Evolutionary conservation across 2,888 invertebrate genomes (phyloP).

Genomic region (Acleris sparsana): DNA sequence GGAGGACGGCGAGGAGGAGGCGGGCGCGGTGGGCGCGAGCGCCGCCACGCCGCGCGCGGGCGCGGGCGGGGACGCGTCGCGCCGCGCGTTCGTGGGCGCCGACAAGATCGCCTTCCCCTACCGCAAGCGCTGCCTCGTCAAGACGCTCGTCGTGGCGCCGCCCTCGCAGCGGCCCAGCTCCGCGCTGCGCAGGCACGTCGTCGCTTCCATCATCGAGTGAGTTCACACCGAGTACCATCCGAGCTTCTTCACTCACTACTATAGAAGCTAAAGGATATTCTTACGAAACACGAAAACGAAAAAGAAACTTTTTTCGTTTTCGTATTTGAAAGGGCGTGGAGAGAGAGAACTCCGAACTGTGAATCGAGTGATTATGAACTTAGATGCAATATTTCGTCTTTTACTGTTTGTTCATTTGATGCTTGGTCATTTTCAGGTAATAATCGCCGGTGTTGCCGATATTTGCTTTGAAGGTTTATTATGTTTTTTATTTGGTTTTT

Average conservation of each 20-base stretch:
- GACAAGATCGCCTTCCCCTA: constrained; percentile 83
- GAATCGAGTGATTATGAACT: too few species aligned
- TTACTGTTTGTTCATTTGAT: constrained; percentile 28
- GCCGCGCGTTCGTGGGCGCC: constrained; percentile 69
- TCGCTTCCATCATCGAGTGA: constrained; percentile 94
- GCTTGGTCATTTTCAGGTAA: constrained; percentile 40
- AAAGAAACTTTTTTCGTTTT: too few species aligned
- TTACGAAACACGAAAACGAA: too few species aligned
- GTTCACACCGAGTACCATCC: constrained; percentile 23
- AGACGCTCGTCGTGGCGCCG: constrained; percentile 91
- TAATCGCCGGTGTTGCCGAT: constrained; percentile 10
- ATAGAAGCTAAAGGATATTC: too few species aligned
- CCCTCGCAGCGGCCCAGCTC: constrained; percentile 92
- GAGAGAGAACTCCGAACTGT: too few species aligned
- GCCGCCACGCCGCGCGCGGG: constrained; percentile 42
- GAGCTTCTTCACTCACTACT: too few species aligned
- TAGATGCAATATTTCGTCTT: constrained; percentile 22
- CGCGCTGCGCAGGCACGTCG: constrained; percentile 91
- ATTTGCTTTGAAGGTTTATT: constrained; percentile 14
- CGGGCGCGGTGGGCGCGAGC: constrained; percentile 66
- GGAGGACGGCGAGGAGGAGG: constrained; percentile 92
- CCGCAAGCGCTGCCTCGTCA: constrained; percentile 91
- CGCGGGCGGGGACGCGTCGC: constrained; percentile 55
- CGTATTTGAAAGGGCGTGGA: too few species aligned
- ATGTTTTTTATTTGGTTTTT: constrained; percentile 40